Conservation (phyloP, 1,140 invertebrate genomes). For the Acromyrmex heyeri region DNA sequence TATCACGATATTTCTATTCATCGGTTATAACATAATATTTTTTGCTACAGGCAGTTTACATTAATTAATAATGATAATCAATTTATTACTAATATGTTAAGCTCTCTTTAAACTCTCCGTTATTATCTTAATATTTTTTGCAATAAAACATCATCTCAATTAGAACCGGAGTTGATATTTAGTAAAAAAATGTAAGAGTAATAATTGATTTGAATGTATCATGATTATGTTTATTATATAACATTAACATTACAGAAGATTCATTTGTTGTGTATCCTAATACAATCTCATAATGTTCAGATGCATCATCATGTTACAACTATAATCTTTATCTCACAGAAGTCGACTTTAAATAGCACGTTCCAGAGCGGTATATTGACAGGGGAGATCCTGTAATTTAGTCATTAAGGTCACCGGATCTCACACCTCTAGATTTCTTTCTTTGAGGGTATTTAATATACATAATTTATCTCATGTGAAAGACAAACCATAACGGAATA, state of each 20-base stretch:
- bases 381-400: not conserved
- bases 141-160: not conserved
- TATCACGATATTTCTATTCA: not conserved
- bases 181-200: no score
- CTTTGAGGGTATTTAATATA: not conserved
- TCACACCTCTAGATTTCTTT: not conserved
- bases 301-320: not conserved
- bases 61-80: not conserved
- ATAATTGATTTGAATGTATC: not conserved
- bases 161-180: not conserved
- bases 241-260: not conserved
- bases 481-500: not conserved
- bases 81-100: not conserved
- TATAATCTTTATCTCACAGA: not conserved
- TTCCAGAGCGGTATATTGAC: not conserved
- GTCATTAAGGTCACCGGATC: not conserved
- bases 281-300: not conserved
- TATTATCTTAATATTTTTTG: not conserved
- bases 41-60: not conserved
- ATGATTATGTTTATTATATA: not conserved
- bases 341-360: not conserved
- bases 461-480: not conserved
- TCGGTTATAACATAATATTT: not conserved
- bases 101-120: not conserved
- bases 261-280: not conserved